phyloP scores from a whole-genome alignment of 2,113 vertebrate species.

The Odobenus rosmarus region DNA sequence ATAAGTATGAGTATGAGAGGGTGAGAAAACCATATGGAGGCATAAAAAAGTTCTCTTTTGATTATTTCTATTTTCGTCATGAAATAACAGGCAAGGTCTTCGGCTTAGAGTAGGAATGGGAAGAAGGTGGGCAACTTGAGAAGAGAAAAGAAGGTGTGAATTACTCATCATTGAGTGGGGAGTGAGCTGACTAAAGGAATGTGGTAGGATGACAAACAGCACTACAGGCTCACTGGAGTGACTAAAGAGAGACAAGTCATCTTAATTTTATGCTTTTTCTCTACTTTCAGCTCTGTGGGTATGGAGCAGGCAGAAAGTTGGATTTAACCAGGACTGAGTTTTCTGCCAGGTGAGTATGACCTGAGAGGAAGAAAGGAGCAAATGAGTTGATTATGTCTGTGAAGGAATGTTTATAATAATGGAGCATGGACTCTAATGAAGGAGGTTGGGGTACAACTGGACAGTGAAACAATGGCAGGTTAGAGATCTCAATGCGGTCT shows the following conservation, averaged over 20 bases:
- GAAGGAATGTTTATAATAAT: background rate
- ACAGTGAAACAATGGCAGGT: background rate
- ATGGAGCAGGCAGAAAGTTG: background rate
- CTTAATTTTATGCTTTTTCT: background rate
- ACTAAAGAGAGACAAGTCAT: background rate
- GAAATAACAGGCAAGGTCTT: conserved; percentile 55
- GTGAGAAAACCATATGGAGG: background rate
- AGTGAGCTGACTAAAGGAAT: background rate
- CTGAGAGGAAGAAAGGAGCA: background rate
- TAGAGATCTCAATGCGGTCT: background rate
- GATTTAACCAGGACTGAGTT: background rate
- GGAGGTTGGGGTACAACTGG: background rate
- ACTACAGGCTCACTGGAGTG: background rate
- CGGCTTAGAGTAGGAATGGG: background rate
- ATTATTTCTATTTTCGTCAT: conserved; percentile 53
- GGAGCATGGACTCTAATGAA: background rate
- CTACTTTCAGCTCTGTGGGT: background rate
- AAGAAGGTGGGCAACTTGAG: conserved; percentile 31
- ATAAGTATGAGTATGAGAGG: background rate
- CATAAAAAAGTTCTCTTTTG: background rate
- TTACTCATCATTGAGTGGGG: conserved; percentile 42
- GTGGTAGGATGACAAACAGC: background rate
- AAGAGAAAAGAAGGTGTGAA: conserved; percentile 61
- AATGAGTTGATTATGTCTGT: background rate
- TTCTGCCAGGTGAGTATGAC: background rate